phyloP scores from a whole-genome alignment of 2,113 vertebrate genomes.

The Pleuronectes platessa region DNA sequence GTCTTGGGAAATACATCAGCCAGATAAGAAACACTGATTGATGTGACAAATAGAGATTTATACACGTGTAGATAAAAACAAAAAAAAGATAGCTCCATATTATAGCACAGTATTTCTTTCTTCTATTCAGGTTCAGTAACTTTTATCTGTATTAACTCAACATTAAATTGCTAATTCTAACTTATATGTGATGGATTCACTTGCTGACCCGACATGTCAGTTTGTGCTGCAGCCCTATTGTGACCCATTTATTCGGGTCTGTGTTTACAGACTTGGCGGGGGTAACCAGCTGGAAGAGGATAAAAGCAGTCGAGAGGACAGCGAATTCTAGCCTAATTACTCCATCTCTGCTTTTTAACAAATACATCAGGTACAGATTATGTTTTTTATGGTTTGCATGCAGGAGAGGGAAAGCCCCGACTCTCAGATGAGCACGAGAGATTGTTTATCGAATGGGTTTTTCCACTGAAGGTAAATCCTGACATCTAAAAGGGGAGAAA shows the following conservation, averaged over 20 bases:
- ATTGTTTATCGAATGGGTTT: slow-evolving; percentile 56
- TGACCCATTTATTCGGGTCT: slow-evolving; percentile 64
- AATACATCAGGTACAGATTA: slow-evolving; percentile 80
- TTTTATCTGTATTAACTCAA: not conserved
- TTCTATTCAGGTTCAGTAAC: not conserved
- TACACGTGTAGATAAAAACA: slow-evolving; percentile 34
- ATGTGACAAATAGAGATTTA: slow-evolving; percentile 41
- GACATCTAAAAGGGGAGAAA: slow-evolving; percentile 2
- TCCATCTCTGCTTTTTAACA: slow-evolving; percentile 57
- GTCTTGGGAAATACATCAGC: slow-evolving; percentile 62
- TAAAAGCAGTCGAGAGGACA: slow-evolving; percentile 73
- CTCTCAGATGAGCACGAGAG: slow-evolving; percentile 43
- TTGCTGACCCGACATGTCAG: slow-evolving; percentile 40
- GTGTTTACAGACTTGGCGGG: slow-evolving; percentile 64
- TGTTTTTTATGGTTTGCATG: slow-evolving; percentile 75
- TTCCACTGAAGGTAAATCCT: slow-evolving; percentile 48
- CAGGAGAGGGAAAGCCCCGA: slow-evolving; percentile 70
- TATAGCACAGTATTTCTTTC: slow-evolving; percentile 6
- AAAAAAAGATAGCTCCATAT: slow-evolving; percentile 26
- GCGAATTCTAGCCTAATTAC: slow-evolving; percentile 76
- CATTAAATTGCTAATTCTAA: not conserved
- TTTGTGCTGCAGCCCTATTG: slow-evolving; percentile 36
- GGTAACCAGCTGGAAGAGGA: slow-evolving; percentile 68
- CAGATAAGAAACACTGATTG: slow-evolving; percentile 45
- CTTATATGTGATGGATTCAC: slow-evolving; percentile 11